Percentiles rank a stretch among this genome's conserved stretches.
Conservation (phyloP, 2,113 vertebrate genomes). For the Herpetotheres cachinnans region DNA sequence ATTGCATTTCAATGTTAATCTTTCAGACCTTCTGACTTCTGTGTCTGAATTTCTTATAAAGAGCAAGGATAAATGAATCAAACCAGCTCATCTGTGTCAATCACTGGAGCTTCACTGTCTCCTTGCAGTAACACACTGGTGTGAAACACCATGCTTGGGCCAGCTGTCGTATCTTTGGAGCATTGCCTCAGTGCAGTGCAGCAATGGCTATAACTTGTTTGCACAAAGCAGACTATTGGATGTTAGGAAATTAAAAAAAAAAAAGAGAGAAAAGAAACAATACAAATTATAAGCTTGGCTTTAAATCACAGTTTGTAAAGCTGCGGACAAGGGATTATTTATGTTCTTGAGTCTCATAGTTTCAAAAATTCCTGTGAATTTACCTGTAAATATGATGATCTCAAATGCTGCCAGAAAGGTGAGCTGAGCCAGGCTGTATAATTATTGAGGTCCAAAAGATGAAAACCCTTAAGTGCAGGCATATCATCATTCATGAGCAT, state of each 20-base stretch:
- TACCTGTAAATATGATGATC: neutral
- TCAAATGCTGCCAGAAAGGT: neutral
- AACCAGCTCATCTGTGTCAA: neutral
- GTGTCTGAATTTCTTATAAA: neutral
- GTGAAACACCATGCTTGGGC: neutral
- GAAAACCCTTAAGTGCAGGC: neutral
- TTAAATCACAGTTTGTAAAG: neutral
- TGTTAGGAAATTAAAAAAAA: neutral
- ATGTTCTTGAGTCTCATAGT: neutral
- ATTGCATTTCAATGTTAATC: neutral
- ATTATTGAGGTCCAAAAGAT: neutral
- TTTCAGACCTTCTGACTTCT: neutral
- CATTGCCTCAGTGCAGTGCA: neutral
- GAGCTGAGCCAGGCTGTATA: neutral
- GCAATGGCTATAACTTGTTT: neutral
- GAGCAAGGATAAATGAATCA: neutral
- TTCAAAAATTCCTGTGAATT: neutral
- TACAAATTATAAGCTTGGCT: fast-evolving
- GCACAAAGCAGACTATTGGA: neutral
- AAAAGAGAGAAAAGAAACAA: too few species aligned
- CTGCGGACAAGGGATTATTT: neutral
- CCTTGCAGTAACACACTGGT: neutral
- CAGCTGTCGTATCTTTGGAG: neutral
- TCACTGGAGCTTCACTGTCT: neutral
- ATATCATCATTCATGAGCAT: fast-evolving